Evolutionary conservation across 2,113 vertebrate species (phyloP).

Genomic region (Bufo bufo): DNA sequence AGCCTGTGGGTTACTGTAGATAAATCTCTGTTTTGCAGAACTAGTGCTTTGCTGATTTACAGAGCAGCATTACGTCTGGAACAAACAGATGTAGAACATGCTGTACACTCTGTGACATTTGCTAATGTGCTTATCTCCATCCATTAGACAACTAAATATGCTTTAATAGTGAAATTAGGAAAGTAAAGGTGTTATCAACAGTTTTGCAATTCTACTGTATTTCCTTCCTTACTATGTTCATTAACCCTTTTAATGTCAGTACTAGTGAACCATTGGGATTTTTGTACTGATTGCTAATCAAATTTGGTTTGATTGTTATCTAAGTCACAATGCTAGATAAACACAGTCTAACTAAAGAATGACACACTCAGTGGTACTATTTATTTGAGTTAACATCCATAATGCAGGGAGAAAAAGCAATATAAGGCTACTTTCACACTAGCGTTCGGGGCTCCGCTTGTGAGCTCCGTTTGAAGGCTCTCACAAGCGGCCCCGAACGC

Average conservation of each 20-base stretch:
- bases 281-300: too few species aligned
- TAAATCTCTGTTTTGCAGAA: not conserved
- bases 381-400: too few species aligned
- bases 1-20: not conserved
- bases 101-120: constrained; percentile 6
- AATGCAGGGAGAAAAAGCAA: too few species aligned
- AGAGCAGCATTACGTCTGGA: not conserved
- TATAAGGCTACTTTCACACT: too few species aligned
- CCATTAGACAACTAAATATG: constrained; percentile 26
- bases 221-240: not conserved
- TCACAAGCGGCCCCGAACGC: too few species aligned
- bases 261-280: too few species aligned
- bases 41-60: not conserved
- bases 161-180: not conserved
- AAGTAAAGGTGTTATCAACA: not conserved
- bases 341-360: too few species aligned
- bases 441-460: too few species aligned
- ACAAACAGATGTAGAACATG: constrained; percentile 17
- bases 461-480: too few species aligned
- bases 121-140: constrained; percentile 13
- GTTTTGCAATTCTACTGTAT: not conserved
- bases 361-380: too few species aligned
- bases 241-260: not conserved
- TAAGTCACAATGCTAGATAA: too few species aligned
- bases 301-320: too few species aligned